Base-by-base conservation (phyloP, 2,113 vertebrate species). In the Centropus unirufus region DNA sequence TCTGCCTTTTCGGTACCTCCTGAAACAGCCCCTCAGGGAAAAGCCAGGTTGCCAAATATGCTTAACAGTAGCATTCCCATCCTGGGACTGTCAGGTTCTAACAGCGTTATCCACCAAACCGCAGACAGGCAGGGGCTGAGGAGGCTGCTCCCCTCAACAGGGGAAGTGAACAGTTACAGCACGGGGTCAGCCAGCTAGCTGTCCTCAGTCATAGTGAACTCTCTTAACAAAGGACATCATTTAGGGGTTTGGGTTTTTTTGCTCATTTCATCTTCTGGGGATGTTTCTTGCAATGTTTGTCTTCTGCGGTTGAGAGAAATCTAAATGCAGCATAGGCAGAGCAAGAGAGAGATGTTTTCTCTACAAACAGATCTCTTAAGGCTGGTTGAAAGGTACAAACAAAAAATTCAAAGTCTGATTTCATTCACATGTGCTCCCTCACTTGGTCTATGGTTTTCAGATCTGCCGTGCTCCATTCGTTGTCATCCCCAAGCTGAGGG, bases 191-290 rank as follows among this genome's bases (percentile, higher is more conserved):
- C 21, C 83, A 14, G 2, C 5, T 49, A 76, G 46, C 55, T 62
- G 40, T 18, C 54, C 58, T 42, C 44, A 63, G 68, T 12, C 29
- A 47, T 0, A 0, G 26, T 6, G 12, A 91, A 51, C 29, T n/a
- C 34, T 4, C 47, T 73, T 79, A 70, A 70, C 1, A 2, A 74
- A 73, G 30, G 11, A 20, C 58, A 36, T 0, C 19, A 21, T 29
- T 27, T 30, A 47, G 47, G 47, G 47, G 36, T 36, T 18, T 46
- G 44, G 44, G 47, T 30, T 32, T 39, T 57, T n/a, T 34, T 9
- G 22, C 67, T 80, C 17, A 46, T 34, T 14, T 73, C 63, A 58
- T 63, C 18, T 83, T 72, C 62, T 49, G 36, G 30, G 54, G 44
- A 39, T 78, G 18, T 32, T 83, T 90, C 66, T 83, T 57, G 40